Conservation (phyloP, 2,113 vertebrate genomes). For the Zootoca vivipara region DNA sequence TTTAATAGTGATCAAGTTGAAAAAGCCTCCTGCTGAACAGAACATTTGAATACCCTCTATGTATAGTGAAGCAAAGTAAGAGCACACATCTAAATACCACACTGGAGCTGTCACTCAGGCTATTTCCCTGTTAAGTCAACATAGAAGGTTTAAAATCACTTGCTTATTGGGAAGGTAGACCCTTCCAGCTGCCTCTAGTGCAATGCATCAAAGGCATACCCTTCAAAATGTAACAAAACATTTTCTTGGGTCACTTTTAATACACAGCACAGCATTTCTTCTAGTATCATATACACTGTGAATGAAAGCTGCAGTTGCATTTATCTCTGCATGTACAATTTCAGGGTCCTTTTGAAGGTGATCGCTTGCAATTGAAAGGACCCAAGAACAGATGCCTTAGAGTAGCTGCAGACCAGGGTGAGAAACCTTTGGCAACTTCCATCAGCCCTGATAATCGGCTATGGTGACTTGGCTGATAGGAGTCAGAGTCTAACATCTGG, state of each 20-base stretch:
- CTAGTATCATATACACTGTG: not conserved
- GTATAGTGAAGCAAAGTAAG: not conserved
- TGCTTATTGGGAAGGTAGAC: not conserved
- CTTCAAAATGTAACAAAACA: not conserved
- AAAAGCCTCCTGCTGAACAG: not conserved
- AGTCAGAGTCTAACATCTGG: not conserved
- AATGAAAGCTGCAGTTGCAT: constrained; percentile 46
- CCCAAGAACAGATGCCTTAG: constrained; percentile 14
- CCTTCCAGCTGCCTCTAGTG: not conserved
- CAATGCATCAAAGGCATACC: not conserved
- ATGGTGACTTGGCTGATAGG: not conserved
- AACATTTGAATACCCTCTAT: not conserved
- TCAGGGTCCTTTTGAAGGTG: constrained; percentile 32
- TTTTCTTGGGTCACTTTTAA: constrained; percentile 26
- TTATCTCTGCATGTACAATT: constrained; percentile 8
- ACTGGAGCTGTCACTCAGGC: not conserved
- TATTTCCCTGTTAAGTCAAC: not conserved
- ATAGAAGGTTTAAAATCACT: constrained; percentile 1
- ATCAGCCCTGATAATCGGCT: too few species aligned
- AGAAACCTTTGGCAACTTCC: too few species aligned
- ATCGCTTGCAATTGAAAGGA: constrained; percentile 46
- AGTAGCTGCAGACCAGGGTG: too few species aligned
- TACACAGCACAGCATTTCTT: not conserved
- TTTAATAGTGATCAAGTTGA: not conserved
- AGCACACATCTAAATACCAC: not conserved